Base-by-base conservation (phyloP, 1,140 invertebrate species). In the Pachyrhynchus sulphureomaculatus region DNA sequence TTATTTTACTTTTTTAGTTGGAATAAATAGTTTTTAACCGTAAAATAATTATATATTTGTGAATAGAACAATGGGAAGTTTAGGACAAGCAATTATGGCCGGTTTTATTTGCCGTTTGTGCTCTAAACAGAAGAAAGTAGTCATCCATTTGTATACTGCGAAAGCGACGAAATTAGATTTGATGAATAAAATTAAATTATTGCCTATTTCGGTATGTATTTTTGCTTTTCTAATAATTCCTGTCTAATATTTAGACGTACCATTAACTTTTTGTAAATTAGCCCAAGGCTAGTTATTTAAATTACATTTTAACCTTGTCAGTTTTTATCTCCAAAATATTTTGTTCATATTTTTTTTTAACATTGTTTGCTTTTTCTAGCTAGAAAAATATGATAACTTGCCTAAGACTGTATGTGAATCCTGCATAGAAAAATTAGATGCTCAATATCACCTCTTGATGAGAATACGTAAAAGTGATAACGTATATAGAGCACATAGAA, bases 381-480 rank as follows among this genome's bases (percentile, higher is more conserved):
- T 69, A 21, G 57, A 69, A 12, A 65, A 60, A 47, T 65, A 69
- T 49, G 68, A 69, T 48, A 65, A 62, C 32, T 39, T 69, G 32
- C 68, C 68, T 12, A 69, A 69, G 61, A 69, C 68, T 34, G 55
- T 69, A 10, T 69, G 68, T 44, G 44, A 67, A 59, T 51, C 48
- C 9, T 69, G 68, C 42, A 69, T 69, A 66, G 47, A 55, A 36
- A 67, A 68, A 37, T 51, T 69, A 52, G 49, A 69, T 48, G 24
- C 51, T 12, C 68, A 69, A 36, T 65, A 67, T 53, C 23, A 56
- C 6, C 49, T 69, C n/a, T 23, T 65, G 2, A 64, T 64, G 55
- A 54, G 51, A 52, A 63, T 69, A 36, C 21, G 56, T 20, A 63
- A 61, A 63, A 65, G 55, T 51, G 42, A 56, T 2, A 55, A 47